phyloP scores from a whole-genome alignment of 2,888 invertebrate species.

The Rhimphoctona megacephalus region DNA sequence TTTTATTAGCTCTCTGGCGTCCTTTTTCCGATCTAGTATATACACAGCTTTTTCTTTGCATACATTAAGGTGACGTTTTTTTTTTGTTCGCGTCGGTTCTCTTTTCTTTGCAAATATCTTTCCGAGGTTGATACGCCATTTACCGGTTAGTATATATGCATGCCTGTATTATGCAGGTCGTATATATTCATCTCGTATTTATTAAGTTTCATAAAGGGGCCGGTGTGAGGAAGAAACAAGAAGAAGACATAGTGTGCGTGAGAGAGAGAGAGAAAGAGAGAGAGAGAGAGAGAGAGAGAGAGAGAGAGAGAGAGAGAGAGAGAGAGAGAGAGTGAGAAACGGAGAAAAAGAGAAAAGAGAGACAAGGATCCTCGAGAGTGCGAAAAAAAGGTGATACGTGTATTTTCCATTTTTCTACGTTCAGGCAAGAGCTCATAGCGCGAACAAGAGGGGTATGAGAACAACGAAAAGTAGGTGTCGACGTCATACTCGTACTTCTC shows the following conservation, averaged over 20 bases:
- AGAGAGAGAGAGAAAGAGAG: conserved; percentile 42
- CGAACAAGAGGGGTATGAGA: conserved; percentile 47
- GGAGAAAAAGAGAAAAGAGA: neutral
- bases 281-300: conserved; percentile 50
- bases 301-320: too few species aligned
- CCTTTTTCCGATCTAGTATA: neutral
- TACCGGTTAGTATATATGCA: conserved; percentile 26
- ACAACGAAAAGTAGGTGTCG: conserved; percentile 64
- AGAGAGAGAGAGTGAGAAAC: neutral
- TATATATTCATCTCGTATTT: conserved; percentile 78
- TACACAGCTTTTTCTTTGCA: conserved; percentile 25
- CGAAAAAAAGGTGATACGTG: conserved; percentile 62
- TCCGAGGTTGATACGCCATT: conserved; percentile 35
- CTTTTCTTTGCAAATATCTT: conserved; percentile 33
- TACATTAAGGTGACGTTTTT: conserved; percentile 16
- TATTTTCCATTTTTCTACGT: conserved; percentile 83
- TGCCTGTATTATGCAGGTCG: conserved; percentile 36
- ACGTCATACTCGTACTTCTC: conserved; percentile 31
- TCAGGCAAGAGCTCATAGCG: conserved; percentile 64
- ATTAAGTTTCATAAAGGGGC: conserved; percentile 82
- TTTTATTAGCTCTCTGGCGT: neutral
- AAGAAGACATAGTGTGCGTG: conserved; percentile 15
- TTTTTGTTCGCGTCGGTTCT: conserved; percentile 32
- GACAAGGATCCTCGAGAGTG: conserved; percentile 37
- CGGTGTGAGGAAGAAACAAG: conserved; percentile 43